Conservation (phyloP, 2,888 invertebrate genomes). For the Zootermopsis nevadensis region DNA sequence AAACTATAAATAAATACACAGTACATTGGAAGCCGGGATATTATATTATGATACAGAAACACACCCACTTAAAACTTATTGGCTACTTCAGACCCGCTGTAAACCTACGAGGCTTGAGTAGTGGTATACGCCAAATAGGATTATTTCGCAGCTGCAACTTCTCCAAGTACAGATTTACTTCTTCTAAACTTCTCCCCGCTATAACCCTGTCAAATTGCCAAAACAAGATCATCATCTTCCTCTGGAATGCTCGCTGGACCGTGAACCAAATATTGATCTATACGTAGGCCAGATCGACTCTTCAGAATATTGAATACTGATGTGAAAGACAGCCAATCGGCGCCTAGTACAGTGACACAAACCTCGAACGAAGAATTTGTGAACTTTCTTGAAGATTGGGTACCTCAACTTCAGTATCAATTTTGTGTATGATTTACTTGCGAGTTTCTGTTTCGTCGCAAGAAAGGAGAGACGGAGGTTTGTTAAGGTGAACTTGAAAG, state of each 20-base stretch:
- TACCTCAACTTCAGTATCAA: background rate
- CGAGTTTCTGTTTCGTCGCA: too few relatives aligned
- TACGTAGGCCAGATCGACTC: constrained; percentile 9
- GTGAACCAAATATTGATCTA: constrained; percentile 38
- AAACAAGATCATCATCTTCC: constrained; percentile 38
- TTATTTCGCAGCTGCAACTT: constrained; percentile 9
- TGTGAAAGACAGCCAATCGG: constrained; percentile 34
- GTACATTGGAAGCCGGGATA: too few relatives aligned
- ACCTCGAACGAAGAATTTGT: background rate
- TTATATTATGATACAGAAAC: too few relatives aligned
- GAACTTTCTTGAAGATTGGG: background rate
- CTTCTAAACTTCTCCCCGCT: background rate
- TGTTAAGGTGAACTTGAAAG: too few relatives aligned
- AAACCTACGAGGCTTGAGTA: too few relatives aligned
- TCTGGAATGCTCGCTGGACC: constrained; percentile 31
- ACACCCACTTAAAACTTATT: too few relatives aligned
- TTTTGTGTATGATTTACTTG: background rate
- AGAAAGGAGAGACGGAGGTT: too few relatives aligned
- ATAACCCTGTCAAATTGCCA: constrained; percentile 40
- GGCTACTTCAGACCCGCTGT: too few relatives aligned
- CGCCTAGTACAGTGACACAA: background rate
- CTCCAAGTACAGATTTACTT: background rate
- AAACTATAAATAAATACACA: too few relatives aligned
- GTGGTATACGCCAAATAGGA: background rate
- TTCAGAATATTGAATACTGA: constrained; percentile 24